Base-by-base conservation (phyloP, 2,113 vertebrate genomes). In the Rhegmatorhina hoffmannsi region DNA sequence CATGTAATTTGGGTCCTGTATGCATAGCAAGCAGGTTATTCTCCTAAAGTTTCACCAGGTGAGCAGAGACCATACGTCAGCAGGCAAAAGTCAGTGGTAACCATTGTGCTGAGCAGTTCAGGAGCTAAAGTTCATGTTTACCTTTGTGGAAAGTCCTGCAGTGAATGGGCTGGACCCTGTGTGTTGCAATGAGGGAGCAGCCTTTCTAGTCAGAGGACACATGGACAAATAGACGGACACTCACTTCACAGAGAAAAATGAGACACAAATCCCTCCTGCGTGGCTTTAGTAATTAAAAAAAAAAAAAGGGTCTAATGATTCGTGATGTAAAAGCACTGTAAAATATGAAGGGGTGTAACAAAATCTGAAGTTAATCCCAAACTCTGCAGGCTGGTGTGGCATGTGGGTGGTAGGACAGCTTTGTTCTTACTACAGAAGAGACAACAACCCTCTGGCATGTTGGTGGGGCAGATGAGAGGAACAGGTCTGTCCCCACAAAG, bases 121-220 rank as follows among this genome's bases (percentile, higher is more conserved):
- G 20, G 17, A 96, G 25, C 83, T 90, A 60, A 95, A 83, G 94
- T 96, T 79, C 92, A 79, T 92, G 84, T 96, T 97, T 97, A 84
- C 69, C 52, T 84, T 52, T n/a, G 43, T 52, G 68, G 34, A 90
- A 94, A 52, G 43, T 70, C 56, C 25, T 31, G 68, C 38, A 11
- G 23, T 40, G 29, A 81, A 52, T 3, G 13, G 68, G 31, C 15
- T 89, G 76, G 52, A 92, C 25, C 11, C 23, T 38, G 16, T 15
- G 55, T 87, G 83, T 84, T 72, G 73, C 84, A 75, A 89, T 23
- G 50, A 76, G 64, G 60, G 56, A 87, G 20, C 44, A 84, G 64
- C 34, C 38, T 67, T 49, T 34, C 36, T 56, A 5, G 25, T 89
- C 53, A 78, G 43, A n/a, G 44, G 47, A 36, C 66, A 77, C 9